Base-by-base conservation (phyloP, 2,113 vertebrate genomes). In the Megaceryle torquata region DNA sequence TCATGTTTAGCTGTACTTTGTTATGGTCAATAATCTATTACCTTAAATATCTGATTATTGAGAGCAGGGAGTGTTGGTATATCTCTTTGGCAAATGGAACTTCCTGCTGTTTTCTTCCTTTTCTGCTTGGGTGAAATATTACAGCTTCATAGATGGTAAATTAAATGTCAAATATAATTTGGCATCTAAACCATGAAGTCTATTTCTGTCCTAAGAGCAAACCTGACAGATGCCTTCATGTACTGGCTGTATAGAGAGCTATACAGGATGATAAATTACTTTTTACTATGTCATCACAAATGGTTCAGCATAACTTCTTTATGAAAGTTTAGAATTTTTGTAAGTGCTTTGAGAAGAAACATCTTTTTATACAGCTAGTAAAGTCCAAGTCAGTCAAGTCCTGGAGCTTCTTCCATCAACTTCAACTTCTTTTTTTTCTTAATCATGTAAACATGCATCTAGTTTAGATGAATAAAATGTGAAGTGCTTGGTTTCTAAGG, bases 141-240 rank as follows among this genome's bases (percentile, higher is more conserved):
- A 89, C 21, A 35, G 26, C 88, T 97, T 68, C 87, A 80, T 68
- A 91, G 91, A 97, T 94, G 88, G 97, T 91, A 96, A 98, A 97
- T 93, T 95, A 97, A 97, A 97, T 63, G 75, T 96, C 95, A 97
- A 95, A 96, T 96, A 89, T 92, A 95, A 97, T 97, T 97, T 96
- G 75, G 65, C 70, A 56, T 90, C 64, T 54, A 86, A 96, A 91
- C 88, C 48, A 67, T 87, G 77, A 94, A 92, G 86, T 94, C 84
- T 97, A 13, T 94, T 95, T 96, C 75, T 92, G 91, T 91, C 96
- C 86, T 92, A 68, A 94, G 74, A 96, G 90, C 90, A 91, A 74
- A 89, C 60, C 68, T 96, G 91, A 96, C 91, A 96, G 94, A 86
- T 95, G 90, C 74, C 41, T 91, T 89, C 74, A 63, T 85, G 86